Conservation (phyloP, 1,140 invertebrate genomes). For the Caenorhabditis brenneri region DNA sequence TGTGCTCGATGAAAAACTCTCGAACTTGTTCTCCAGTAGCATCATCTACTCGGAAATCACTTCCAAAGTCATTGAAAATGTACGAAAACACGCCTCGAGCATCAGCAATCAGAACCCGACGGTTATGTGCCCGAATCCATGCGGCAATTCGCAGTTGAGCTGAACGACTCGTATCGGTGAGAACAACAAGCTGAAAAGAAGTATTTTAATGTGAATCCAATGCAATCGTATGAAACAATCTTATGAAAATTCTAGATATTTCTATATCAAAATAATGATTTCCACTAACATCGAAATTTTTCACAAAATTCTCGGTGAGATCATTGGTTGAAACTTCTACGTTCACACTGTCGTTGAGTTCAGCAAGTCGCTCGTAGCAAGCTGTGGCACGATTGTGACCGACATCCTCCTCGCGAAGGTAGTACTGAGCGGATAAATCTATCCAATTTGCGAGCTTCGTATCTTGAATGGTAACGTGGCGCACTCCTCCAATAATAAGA, state of each 20-base stretch:
- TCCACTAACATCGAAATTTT: slow-evolving; percentile 77
- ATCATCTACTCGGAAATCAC: slow-evolving; percentile 73
- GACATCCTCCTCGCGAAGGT: slow-evolving; percentile 82
- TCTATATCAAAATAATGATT: too few species aligned
- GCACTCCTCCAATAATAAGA: slow-evolving; percentile 91
- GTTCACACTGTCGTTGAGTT: slow-evolving; percentile 91
- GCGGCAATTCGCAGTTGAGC: slow-evolving; percentile 83
- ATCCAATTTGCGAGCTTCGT: slow-evolving; percentile 66
- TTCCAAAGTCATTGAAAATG: slow-evolving; percentile 71
- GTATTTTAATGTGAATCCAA: neutral
- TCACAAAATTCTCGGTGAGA: slow-evolving; percentile 82
- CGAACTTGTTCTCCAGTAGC: slow-evolving; percentile 73
- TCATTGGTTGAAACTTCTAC: slow-evolving; percentile 78
- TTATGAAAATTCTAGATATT: too few species aligned
- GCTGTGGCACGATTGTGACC: slow-evolving; percentile 87
- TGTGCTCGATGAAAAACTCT: slow-evolving; percentile 65
- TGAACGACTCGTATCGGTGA: slow-evolving; percentile 80
- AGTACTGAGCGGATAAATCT: slow-evolving; percentile 82
- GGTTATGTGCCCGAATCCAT: slow-evolving; percentile 81
- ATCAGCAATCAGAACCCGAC: slow-evolving; percentile 85
- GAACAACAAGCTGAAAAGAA: slow-evolving; percentile 80
- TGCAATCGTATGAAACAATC: too few species aligned
- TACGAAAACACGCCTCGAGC: slow-evolving; percentile 87
- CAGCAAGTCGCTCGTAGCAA: slow-evolving; percentile 80
- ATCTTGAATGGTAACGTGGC: slow-evolving; percentile 95